Evolutionary conservation across 2,797 vertebrate species (phyloP).

Genomic region (Mycteria americana): DNA sequence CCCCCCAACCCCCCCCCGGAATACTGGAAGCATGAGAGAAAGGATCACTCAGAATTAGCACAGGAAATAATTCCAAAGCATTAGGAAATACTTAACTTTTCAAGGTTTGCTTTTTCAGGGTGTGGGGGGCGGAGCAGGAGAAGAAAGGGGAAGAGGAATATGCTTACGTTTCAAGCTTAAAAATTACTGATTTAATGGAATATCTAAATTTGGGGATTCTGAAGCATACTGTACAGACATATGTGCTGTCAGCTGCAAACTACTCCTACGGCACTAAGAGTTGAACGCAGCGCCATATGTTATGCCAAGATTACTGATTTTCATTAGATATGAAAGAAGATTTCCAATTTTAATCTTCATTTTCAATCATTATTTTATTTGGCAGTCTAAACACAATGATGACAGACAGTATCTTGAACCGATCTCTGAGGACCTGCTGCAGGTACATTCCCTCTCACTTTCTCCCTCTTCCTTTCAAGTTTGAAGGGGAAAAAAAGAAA

Average conservation of each 20-base stretch:
- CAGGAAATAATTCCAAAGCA: not conserved
- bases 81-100: not conserved
- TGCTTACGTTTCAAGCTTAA: slow-evolving; percentile 30
- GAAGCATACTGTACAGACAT: slow-evolving; percentile 44
- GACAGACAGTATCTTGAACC: not conserved
- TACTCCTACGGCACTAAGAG: slow-evolving; percentile 44
- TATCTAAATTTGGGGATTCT: slow-evolving; percentile 49
- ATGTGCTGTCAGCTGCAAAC: slow-evolving; percentile 57
- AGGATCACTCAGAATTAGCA: not conserved
- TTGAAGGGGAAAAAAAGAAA: not conserved
- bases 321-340: slow-evolving; percentile 48
- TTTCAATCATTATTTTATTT: slow-evolving; percentile 57
- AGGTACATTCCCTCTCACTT: slow-evolving; percentile 12
- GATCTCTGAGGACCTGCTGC: not conserved
- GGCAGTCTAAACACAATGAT: slow-evolving; percentile 33
- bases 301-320: slow-evolving; percentile 53
- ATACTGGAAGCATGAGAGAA: not conserved
- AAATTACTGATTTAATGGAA: slow-evolving; percentile 41
- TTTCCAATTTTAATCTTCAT: slow-evolving; percentile 51
- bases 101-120: not conserved
- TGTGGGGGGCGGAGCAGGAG: not conserved
- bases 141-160: not conserved
- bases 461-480: not conserved
- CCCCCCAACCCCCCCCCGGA: not conserved
- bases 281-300: slow-evolving; percentile 22